These are phyloP conservation scores for Haemorhous mexicanus DNA, from an alignment of 2,113 vertebrate genomes.

Conservation along the genomic window DNA sequence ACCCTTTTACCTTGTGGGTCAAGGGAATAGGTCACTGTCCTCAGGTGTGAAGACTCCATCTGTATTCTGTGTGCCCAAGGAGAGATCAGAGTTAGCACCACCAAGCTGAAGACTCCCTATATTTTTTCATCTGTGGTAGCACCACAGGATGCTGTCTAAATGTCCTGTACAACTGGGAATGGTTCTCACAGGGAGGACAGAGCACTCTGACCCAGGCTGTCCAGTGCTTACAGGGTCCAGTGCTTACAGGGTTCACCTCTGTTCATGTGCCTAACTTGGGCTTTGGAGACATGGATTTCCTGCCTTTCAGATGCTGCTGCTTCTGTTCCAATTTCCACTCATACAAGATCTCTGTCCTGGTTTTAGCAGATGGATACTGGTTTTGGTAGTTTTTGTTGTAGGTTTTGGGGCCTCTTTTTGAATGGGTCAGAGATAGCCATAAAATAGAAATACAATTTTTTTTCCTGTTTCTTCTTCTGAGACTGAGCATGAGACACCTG, in stretches of 20 bases:
- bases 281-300: neutral
- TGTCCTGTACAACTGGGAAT: neutral
- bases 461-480: neutral
- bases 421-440: neutral
- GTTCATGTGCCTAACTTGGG: accelerated
- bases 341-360: neutral
- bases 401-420: neutral
- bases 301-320: neutral
- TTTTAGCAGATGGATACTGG: neutral
- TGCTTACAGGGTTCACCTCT: neutral
- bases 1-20: neutral
- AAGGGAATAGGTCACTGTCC: neutral
- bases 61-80: neutral
- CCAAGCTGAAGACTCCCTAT: neutral
- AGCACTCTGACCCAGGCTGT: neutral
- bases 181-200: neutral
- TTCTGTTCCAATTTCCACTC: neutral
- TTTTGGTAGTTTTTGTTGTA: neutral
- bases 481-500: neutral
- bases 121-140: neutral
- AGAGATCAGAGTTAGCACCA: neutral
- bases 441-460: neutral
- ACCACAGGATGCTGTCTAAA: accelerated
- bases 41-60: neutral
- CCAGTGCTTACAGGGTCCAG: accelerated